These are phyloP conservation scores for Luehdorfia chinensis DNA, from an alignment of 1,140 invertebrate species.

Conservation along the genomic window DNA sequence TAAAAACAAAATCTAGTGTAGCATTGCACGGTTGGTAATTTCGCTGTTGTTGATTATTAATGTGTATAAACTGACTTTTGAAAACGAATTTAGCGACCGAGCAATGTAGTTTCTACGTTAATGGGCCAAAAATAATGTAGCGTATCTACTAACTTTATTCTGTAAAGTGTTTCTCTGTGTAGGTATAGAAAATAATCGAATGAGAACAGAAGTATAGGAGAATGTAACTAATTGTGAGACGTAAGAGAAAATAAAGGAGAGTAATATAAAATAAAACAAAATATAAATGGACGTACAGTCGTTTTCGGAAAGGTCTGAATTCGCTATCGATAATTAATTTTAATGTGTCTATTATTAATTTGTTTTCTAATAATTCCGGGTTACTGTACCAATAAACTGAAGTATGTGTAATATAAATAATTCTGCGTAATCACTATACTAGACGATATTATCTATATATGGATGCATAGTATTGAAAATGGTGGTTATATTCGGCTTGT, in stretches of 20 bases:
- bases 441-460: slow-evolving; percentile 51
- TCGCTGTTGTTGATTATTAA: slow-evolving; percentile 18
- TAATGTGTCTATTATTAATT: slow-evolving; percentile 5
- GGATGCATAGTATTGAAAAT: slow-evolving; percentile 68
- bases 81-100: slow-evolving; percentile 54
- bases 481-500: slow-evolving; percentile 63
- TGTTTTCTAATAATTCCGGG: slow-evolving; percentile 35
- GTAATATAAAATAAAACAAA: slow-evolving; percentile 55
- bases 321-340: slow-evolving; percentile 1
- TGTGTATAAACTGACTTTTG: background rate
- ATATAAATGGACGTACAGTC: slow-evolving; percentile 34
- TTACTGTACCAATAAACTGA: slow-evolving; percentile 54
- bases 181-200: slow-evolving; percentile 65
- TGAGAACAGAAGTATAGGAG: slow-evolving; percentile 68
- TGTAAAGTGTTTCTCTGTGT: slow-evolving; percentile 77
- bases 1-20: slow-evolving; percentile 43
- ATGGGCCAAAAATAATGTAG: slow-evolving; percentile 71
- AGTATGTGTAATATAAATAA: slow-evolving; percentile 56
- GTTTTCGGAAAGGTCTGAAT: slow-evolving; percentile 13
- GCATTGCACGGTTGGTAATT: slow-evolving; percentile 60
- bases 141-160: slow-evolving; percentile 58
- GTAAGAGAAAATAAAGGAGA: slow-evolving; percentile 38
- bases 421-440: slow-evolving; percentile 47
- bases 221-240: slow-evolving; percentile 41
- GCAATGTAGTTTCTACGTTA: slow-evolving; percentile 60